Base-by-base conservation (phyloP, 2,113 vertebrate genomes). In the Hirundichthys speculiger region DNA sequence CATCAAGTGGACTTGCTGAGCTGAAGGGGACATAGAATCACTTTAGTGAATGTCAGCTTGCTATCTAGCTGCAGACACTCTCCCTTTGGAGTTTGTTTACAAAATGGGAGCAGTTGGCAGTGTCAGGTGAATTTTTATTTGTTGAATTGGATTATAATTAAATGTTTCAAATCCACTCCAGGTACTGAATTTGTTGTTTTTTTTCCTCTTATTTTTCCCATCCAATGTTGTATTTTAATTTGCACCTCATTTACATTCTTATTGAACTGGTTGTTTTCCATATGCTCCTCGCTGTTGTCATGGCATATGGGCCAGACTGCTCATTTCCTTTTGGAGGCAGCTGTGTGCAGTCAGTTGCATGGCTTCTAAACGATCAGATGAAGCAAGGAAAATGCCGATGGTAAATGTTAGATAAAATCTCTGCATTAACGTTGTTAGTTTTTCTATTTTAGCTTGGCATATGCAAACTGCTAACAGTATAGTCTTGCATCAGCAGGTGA, bases 161-260 rank as follows among this genome's bases (percentile, higher is more conserved):
- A 76, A 75, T 55, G n/a, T 83, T 57, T 71, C 64, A 59, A 50
- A 64, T 50, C 52, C 55, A 20, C 65, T 70, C 57, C 13, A 58
- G 60, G 62, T 75, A 25, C 40, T 18, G 30, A 39, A 19, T 13
- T 18, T 45, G 18, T 24, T 13, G 52, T 53, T 43, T 46, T 24
- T 39, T 20, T 43, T 60, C 39, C 21, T 24, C 13, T 55, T 56
- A 50, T 55, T 21, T 47, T 22, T 53, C 39, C 60, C 25, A 42
- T 69, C 40, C 34, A 12, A 15, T 56, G 66, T 56, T 65, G 51
- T 64, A 47, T 79, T 89, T 70, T 78, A 75, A 83, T 83, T 83
- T 72, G 55, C 75, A 72, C 76, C 86, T 86, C 69, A 90, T 91
- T 91, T 91, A 79, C 83, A 92, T 92, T 88, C 85, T 88, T 85